Evolutionary conservation across 1,140 invertebrate genomes (phyloP).

Genomic region (Plectus sambesii): DNA sequence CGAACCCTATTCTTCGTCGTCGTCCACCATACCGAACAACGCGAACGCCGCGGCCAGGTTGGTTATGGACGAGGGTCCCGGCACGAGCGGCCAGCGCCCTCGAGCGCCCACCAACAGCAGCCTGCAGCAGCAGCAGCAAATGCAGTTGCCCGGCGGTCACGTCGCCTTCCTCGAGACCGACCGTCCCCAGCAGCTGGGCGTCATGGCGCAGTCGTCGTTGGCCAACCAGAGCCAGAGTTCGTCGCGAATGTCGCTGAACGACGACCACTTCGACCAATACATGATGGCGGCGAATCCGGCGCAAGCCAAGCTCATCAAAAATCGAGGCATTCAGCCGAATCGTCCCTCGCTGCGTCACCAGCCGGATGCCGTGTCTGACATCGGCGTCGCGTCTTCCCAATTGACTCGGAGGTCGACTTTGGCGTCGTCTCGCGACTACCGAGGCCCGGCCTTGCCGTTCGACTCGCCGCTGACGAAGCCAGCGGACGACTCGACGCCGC

Average conservation of each 20-base stretch:
- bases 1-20: too few species aligned
- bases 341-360: conserved; percentile 43
- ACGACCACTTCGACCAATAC: conserved; percentile 44
- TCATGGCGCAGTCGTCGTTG: too few species aligned
- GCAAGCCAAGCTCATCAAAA: conserved; percentile 10
- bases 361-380: conserved; percentile 30
- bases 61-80: too few species aligned
- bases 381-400: conserved; percentile 16
- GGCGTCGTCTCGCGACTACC: conserved; percentile 29
- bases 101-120: too few species aligned
- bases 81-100: too few species aligned
- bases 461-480: not conserved
- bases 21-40: too few species aligned
- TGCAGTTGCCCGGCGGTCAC: too few species aligned
- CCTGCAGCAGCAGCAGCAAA: too few species aligned
- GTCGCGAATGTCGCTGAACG: conserved; percentile 37
- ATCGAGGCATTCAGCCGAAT: conserved; percentile 21
- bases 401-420: conserved; percentile 40
- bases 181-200: too few species aligned
- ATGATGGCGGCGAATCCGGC: conserved; percentile 21
- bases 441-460: not conserved
- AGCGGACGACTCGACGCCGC: not conserved
- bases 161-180: too few species aligned
- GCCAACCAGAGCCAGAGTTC: too few species aligned
- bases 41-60: too few species aligned